Percentiles rank a stretch among this genome's conserved stretches.
phyloP scores from a whole-genome alignment of 1,140 invertebrate species.

The Matsumurasca onukii region DNA sequence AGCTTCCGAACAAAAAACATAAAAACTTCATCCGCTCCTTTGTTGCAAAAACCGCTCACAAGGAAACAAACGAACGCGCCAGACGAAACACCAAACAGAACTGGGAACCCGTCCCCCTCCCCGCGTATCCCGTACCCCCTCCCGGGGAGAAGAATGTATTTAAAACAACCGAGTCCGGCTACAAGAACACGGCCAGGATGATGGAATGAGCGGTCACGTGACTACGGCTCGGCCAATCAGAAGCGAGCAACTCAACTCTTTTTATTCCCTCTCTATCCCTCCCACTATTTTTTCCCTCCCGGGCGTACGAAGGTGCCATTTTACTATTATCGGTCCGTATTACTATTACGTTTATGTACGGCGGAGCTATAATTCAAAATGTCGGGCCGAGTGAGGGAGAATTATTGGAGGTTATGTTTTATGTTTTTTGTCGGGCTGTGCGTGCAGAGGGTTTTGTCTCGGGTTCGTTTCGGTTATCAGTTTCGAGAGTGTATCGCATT shows the following conservation, averaged over 20 bases:
- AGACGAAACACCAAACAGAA: background rate
- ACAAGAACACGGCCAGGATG: conserved; percentile 18
- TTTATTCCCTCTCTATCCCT: background rate
- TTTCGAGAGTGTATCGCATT: conserved; percentile 4
- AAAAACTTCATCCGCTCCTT: conserved; percentile 19
- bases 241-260: background rate
- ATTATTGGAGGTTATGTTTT: conserved; percentile 3
- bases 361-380: too few relatives aligned
- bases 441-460: background rate
- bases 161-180: conserved; percentile 14
- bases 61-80: background rate
- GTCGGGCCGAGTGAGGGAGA: background rate
- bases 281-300: conserved; percentile 3
- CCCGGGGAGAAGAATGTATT: conserved; percentile 24
- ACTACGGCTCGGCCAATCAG: conserved; percentile 8
- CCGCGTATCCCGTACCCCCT: background rate
- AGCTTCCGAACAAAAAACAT: conserved; percentile 9
- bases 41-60: background rate
- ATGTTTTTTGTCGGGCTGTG: background rate
- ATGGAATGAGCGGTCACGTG: conserved; percentile 21
- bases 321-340: conserved; percentile 25
- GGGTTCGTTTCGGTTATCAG: conserved; percentile 18
- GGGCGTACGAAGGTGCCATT: conserved; percentile 14
- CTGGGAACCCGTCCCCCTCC: conserved; percentile 1
- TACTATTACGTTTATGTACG: too few relatives aligned